phyloP scores from a whole-genome alignment of 2,797 vertebrate species.

The Enteromius unitaeniatus region DNA sequence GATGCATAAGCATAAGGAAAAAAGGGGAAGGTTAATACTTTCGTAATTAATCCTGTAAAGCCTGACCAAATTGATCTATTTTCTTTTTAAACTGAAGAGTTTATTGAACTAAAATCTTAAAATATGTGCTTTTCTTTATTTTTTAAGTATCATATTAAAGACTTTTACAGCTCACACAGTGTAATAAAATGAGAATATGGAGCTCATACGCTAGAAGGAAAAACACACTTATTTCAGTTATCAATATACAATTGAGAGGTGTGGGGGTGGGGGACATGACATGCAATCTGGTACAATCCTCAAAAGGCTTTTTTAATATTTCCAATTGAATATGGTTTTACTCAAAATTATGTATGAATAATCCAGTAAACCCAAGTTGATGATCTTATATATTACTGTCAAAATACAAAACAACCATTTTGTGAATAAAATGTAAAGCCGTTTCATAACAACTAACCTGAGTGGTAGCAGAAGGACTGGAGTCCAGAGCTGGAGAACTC shows the following conservation, averaged over 20 bases:
- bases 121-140: not conserved
- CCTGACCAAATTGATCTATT: not conserved
- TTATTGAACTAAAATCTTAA: not conserved
- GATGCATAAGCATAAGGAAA: not conserved
- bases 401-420: not conserved
- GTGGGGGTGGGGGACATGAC: not conserved
- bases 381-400: not conserved
- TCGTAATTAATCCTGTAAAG: not conserved
- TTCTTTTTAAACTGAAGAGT: not conserved
- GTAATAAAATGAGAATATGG: not conserved
- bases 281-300: not conserved
- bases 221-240: not conserved
- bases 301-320: not conserved
- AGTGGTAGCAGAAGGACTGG: conserved; percentile 47
- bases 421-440: not conserved
- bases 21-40: conserved; percentile 11
- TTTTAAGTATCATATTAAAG: not conserved
- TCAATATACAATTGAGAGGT: not conserved
- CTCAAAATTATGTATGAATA: not conserved
- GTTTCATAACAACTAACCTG: conserved; percentile 54
- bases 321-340: not conserved
- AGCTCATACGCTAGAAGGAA: not conserved
- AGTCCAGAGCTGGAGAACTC: conserved; percentile 30
- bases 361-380: not conserved
- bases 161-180: not conserved